These are phyloP conservation scores for Acronicta leporina DNA, from an alignment of 2,888 invertebrate genomes.

Conservation along the genomic window DNA sequence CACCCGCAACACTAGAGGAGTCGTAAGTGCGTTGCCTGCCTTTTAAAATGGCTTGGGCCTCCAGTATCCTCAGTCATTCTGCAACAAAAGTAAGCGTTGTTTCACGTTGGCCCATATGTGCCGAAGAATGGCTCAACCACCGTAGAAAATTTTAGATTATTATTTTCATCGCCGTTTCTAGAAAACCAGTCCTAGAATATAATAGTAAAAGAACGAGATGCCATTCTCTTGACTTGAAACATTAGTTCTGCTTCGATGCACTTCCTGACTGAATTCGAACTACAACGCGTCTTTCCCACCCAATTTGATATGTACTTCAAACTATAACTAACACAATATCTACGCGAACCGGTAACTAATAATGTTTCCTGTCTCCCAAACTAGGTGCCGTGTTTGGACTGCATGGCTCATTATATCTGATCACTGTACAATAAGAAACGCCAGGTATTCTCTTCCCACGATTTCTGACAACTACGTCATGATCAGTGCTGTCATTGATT, in stretches of 20 bases:
- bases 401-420: conserved; percentile 43
- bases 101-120: too few relatives aligned
- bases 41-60: too few relatives aligned
- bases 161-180: too few relatives aligned
- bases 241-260: background rate
- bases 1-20: too few relatives aligned
- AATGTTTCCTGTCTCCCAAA: conserved; percentile 19
- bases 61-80: too few relatives aligned
- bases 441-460: too few relatives aligned
- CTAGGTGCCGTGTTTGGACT: conserved; percentile 47
- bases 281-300: background rate
- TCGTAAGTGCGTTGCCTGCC: too few relatives aligned
- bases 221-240: background rate
- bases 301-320: conserved; percentile 11
- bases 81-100: too few relatives aligned
- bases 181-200: background rate
- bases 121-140: too few relatives aligned
- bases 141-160: too few relatives aligned
- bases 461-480: too few relatives aligned
- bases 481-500: too few relatives aligned
- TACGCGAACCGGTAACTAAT: conserved; percentile 1
- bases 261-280: background rate
- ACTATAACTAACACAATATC: conserved; percentile 20
- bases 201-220: background rate
- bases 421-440: background rate